These are phyloP conservation scores for Tolmerus cingulatus DNA, from an alignment of 2,888 invertebrate genomes.

Conservation along the genomic window DNA sequence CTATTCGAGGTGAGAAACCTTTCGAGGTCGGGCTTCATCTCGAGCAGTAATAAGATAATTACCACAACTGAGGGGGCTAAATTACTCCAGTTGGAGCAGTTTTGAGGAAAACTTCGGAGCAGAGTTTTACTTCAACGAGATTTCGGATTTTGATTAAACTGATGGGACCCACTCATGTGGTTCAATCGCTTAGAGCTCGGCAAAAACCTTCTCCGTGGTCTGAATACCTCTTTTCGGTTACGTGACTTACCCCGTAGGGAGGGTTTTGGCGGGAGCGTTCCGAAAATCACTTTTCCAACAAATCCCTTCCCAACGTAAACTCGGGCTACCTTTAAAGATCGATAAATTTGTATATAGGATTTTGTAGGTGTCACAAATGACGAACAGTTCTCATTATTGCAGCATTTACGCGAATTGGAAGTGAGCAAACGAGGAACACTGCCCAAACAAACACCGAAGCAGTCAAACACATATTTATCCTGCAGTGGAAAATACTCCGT, in stretches of 20 bases:
- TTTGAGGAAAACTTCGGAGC: background rate
- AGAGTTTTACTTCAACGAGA: background rate
- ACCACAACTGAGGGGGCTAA: background rate
- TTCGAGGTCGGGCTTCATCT: background rate
- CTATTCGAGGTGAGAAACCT: background rate
- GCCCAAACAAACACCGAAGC: conserved; percentile 6
- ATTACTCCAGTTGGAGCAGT: background rate
- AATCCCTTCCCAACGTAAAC: background rate
- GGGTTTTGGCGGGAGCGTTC: background rate
- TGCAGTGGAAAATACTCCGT: background rate
- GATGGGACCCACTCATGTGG: background rate
- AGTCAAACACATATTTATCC: conserved; percentile 23
- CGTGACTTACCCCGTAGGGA: background rate
- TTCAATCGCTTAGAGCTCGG: background rate
- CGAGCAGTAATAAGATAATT: conserved; percentile 11
- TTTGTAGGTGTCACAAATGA: conserved; percentile 30
- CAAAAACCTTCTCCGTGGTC: background rate
- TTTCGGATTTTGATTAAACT: conserved; percentile 3
- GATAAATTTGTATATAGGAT: conserved; percentile 19
- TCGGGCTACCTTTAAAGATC: background rate
- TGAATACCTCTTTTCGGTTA: background rate
- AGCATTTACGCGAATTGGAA: conserved; percentile 31
- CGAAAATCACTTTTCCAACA: background rate
- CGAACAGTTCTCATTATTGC: conserved; percentile 30
- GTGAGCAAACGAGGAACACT: background rate